Percentiles rank a stretch among this genome's conserved stretches.
phyloP scores from a whole-genome alignment of 92 coral and sea anemone genomes.

The Plumapathes pennacea region DNA sequence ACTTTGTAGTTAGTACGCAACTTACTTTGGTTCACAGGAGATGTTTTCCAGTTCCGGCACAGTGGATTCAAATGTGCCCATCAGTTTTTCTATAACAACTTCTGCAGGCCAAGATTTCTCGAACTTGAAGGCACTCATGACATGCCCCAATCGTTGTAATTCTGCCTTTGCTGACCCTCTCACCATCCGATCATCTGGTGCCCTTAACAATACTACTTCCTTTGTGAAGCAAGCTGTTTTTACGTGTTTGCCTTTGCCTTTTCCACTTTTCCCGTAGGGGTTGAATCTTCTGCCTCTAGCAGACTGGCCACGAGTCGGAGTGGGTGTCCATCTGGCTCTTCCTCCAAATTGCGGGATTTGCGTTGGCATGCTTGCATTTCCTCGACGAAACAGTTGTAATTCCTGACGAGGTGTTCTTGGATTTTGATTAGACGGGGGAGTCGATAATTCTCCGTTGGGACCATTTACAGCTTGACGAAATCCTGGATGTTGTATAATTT shows the following conservation, averaged over 20 bases:
- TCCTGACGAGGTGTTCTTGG: constrained; percentile 25
- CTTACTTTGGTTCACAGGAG: constrained; percentile 19
- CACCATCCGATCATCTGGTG: constrained; percentile 18
- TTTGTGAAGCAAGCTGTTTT: constrained; percentile 9
- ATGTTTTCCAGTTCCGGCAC: constrained; percentile 23
- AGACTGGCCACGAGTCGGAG: background rate
- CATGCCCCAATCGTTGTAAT: constrained; percentile 53
- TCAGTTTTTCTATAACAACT: constrained; percentile 20
- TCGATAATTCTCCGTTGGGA: too few relatives aligned
- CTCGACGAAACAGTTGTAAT: constrained; percentile 12
- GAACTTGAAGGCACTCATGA: constrained; percentile 27
- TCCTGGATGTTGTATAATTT: too few relatives aligned
- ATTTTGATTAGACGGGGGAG: too few relatives aligned
- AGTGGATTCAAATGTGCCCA: constrained; percentile 18
- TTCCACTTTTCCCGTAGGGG: constrained; percentile 8
- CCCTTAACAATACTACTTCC: constrained; percentile 37
- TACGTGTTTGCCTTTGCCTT: constrained; percentile 4
- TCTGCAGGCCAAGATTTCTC: constrained; percentile 31
- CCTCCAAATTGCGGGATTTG: constrained; percentile 5
- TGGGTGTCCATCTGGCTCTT: constrained; percentile 21
- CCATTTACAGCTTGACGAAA: too few relatives aligned
- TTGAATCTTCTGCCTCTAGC: background rate
- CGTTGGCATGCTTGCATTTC: constrained; percentile 13
- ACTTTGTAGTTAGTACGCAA: background rate
- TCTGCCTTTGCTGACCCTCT: constrained; percentile 47